phyloP scores from a whole-genome alignment of 2,797 vertebrate species.

The Sparidentex hasta region DNA sequence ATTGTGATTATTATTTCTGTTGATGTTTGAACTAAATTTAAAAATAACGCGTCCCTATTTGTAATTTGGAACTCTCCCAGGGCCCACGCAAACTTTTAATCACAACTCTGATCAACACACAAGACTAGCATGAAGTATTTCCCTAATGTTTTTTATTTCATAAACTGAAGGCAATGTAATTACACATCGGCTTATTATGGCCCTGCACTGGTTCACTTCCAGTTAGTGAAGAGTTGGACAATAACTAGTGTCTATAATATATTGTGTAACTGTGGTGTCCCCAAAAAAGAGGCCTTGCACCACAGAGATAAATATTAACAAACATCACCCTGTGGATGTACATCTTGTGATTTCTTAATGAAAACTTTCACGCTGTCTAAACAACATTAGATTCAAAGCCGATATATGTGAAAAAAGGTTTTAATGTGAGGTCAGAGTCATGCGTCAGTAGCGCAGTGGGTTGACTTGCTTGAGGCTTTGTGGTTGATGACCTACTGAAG shows the following conservation, averaged over 20 bases:
- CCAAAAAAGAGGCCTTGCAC: no score
- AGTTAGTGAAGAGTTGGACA: no score
- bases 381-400: not conserved
- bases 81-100: no score
- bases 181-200: no score
- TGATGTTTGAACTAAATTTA: not conserved
- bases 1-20: not conserved
- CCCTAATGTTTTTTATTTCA: no score
- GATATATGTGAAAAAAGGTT: not conserved
- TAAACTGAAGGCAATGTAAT: no score
- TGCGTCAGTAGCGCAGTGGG: not conserved
- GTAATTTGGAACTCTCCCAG: no score
- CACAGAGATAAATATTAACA: not conserved
- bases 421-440: not conserved
- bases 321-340: not conserved
- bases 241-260: not conserved
- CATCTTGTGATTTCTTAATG: not conserved
- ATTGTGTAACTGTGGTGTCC: not conserved
- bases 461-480: not conserved
- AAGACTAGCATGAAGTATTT: no score
- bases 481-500: not conserved
- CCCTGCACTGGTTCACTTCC: no score
- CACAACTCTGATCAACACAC: no score
- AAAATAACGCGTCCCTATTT: no score
- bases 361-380: not conserved